Conservation (phyloP, 1,140 invertebrate species). For the Micrasema longulum region DNA sequence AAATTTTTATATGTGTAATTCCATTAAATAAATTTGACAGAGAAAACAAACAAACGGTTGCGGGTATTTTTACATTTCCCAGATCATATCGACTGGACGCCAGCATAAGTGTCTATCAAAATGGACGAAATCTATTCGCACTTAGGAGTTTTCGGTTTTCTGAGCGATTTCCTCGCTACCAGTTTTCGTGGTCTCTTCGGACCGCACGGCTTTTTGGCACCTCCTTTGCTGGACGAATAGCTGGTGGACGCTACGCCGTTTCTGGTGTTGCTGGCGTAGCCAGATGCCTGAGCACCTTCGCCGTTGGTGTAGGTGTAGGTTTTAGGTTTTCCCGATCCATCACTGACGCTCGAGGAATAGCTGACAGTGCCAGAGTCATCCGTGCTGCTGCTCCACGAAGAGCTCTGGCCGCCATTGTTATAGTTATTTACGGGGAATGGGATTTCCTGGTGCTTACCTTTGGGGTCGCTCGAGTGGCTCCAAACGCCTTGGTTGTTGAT, state of each 20-base stretch:
- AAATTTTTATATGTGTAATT: too few relatives aligned
- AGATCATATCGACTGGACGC: too few relatives aligned
- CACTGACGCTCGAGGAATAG: constrained; percentile 4
- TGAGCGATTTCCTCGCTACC: background rate
- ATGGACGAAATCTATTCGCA: background rate
- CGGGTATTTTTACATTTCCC: too few relatives aligned
- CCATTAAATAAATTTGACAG: background rate
- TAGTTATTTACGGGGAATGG: too few relatives aligned
- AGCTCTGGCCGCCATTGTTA: constrained; percentile 17
- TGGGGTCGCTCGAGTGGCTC: constrained; percentile 41
- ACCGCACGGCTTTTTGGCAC: background rate
- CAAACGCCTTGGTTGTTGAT: constrained; percentile 38
- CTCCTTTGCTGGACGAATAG: constrained; percentile 9
- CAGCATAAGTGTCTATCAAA: background rate
- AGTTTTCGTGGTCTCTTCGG: background rate
- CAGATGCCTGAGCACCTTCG: constrained; percentile 25
- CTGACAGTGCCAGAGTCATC: constrained; percentile 25
- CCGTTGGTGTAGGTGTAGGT: constrained; percentile 34
- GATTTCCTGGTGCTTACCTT: constrained; percentile 9
- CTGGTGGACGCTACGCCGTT: background rate
- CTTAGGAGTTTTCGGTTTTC: background rate
- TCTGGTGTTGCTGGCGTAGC: constrained; percentile 1
- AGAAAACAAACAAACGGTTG: background rate
- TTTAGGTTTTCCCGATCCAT: constrained; percentile 25
- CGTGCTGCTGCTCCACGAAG: constrained; percentile 30